Evolutionary conservation across 2,797 vertebrate species (phyloP).

Genomic region (Protosalanx chinensis): DNA sequence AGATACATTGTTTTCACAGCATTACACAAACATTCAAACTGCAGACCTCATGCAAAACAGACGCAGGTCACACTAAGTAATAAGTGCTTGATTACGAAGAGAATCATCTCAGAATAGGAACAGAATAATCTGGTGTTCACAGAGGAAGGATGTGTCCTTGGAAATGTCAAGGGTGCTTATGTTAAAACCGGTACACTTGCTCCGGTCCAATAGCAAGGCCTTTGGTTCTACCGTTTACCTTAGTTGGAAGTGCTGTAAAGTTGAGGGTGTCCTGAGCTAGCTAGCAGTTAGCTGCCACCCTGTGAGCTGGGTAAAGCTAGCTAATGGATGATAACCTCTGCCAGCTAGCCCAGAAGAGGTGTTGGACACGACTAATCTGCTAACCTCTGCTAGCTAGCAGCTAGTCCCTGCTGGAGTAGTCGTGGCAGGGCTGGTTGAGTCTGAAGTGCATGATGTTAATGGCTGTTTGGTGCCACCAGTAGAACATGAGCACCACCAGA

Average conservation of each 20-base stretch:
- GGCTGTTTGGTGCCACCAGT: constrained; percentile 98
- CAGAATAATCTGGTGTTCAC: too few relatives aligned
- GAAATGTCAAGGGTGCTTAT: not conserved
- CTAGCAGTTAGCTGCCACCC: too few relatives aligned
- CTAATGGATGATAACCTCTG: too few relatives aligned
- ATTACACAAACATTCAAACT: constrained; percentile 11
- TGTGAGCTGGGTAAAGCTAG: too few relatives aligned
- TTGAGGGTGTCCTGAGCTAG: not conserved
- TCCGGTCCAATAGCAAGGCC: too few relatives aligned
- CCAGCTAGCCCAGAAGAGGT: too few relatives aligned
- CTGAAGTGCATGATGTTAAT: constrained; percentile 91
- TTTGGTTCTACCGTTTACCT: too few relatives aligned
- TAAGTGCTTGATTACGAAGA: constrained; percentile 14
- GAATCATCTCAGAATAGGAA: not conserved
- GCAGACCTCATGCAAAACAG: constrained; percentile 2
- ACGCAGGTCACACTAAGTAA: not conserved
- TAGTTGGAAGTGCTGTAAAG: too few relatives aligned
- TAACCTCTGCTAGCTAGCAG: not conserved
- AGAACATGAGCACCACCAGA: constrained; percentile 94
- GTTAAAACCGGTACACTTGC: not conserved
- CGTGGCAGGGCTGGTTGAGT: constrained; percentile 83
- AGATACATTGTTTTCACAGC: constrained; percentile 10
- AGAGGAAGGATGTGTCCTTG: not conserved
- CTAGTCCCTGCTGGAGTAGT: constrained; percentile 52
- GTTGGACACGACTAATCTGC: not conserved